Conservation (phyloP, 2,797 vertebrate genomes). For the Acanthurus leucopareius region DNA sequence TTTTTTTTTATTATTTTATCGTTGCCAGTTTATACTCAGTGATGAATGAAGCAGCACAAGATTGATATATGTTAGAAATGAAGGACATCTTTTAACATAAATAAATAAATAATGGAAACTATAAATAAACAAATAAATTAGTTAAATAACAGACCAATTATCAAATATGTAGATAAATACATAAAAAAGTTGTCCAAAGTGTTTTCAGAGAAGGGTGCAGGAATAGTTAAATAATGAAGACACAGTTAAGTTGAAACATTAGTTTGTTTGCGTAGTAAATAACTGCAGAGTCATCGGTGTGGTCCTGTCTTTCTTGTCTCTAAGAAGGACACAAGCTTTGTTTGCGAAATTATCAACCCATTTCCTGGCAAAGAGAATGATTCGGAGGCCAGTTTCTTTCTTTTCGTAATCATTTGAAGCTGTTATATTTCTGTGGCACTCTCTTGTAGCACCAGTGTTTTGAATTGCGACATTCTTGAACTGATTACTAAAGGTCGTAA, state of each 20-base stretch:
- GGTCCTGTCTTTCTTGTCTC: too few species aligned
- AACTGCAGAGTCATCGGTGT: too few species aligned
- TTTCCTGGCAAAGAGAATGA: conserved; percentile 32
- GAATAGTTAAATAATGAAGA: too few species aligned
- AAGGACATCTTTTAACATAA: not conserved
- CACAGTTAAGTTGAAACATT: too few species aligned
- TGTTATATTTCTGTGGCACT: fast-evolving
- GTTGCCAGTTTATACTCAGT: too few species aligned
- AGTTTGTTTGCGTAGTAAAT: too few species aligned
- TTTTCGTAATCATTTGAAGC: fast-evolving
- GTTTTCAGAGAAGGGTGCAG: not conserved
- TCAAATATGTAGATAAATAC: conserved; percentile 5
- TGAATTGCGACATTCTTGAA: fast-evolving
- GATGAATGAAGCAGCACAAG: too few species aligned
- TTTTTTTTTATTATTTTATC: too few species aligned
- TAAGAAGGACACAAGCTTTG: not conserved
- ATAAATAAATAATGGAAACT: conserved; percentile 15
- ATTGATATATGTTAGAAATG: too few species aligned
- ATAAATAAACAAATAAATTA: conserved; percentile 15
- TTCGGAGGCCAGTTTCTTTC: conserved; percentile 6
- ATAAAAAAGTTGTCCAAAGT: not conserved
- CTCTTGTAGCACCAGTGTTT: not conserved
- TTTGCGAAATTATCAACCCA: conserved; percentile 55
- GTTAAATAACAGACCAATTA: not conserved
- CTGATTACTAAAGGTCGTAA: fast-evolving